phyloP scores from a whole-genome alignment of 2,113 vertebrate genomes.

The Numenius arquata region DNA sequence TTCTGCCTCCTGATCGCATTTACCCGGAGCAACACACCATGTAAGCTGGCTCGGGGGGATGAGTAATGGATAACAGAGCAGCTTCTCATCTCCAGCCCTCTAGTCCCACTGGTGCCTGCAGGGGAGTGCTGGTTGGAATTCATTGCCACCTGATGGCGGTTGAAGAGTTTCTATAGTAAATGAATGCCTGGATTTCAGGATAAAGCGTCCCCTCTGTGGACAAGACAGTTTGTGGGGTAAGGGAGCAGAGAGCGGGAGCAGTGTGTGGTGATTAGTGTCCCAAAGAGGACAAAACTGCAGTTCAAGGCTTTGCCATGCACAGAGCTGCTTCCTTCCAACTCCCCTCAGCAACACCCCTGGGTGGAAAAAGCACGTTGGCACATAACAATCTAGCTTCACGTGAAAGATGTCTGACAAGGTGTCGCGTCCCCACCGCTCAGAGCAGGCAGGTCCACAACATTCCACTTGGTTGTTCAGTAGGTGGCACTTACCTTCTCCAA shows the following conservation, averaged over 20 bases:
- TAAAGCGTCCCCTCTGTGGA: neutral
- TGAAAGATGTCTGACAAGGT: neutral
- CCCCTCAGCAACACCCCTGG: rapidly evolving
- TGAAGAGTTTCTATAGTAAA: neutral
- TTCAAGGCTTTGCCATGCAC: neutral
- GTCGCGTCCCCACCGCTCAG: neutral
- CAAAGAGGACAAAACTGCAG: neutral
- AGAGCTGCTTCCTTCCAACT: neutral
- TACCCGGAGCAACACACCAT: neutral
- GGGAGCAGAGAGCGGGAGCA: neutral
- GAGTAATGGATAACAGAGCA: slow-evolving; percentile 35
- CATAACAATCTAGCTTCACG: neutral
- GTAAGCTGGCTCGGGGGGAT: neutral
- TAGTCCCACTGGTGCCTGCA: neutral
- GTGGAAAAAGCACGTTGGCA: neutral
- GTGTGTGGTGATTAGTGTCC: rapidly evolving
- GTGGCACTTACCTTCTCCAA: neutral
- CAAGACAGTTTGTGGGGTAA: neutral
- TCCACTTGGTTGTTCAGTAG: neutral
- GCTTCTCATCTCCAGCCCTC: neutral
- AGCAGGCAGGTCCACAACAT: neutral
- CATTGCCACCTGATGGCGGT: neutral
- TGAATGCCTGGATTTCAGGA: neutral
- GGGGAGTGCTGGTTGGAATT: neutral
- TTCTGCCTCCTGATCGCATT: neutral